Evolutionary conservation across 2,797 vertebrate species (phyloP).

Genomic region (Margarornis squamiger): DNA sequence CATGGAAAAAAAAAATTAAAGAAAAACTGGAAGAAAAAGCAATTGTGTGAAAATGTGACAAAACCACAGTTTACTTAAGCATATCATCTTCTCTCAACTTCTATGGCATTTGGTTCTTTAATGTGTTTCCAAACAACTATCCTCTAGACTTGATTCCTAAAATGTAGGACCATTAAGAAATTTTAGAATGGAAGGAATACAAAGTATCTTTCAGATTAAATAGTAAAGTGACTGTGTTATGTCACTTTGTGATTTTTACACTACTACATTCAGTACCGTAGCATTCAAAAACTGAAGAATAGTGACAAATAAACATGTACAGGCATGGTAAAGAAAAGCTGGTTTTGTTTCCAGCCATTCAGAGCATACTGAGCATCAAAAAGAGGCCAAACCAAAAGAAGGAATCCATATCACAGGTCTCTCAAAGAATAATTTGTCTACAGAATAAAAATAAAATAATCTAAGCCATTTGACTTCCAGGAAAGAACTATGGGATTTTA

Average conservation of each 20-base stretch:
- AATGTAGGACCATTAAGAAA: background rate
- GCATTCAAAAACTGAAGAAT: background rate
- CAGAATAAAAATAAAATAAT: background rate
- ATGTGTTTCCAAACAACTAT: background rate
- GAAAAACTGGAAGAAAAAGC: background rate
- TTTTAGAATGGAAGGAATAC: background rate
- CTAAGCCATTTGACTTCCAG: background rate
- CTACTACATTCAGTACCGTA: background rate
- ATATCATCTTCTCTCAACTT: background rate
- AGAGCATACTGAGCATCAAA: background rate
- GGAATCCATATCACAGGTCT: background rate
- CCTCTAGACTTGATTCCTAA: background rate
- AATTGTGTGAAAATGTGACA: background rate
- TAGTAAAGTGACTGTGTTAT: background rate
- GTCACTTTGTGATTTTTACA: background rate
- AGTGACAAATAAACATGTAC: background rate
- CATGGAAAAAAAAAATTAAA: background rate
- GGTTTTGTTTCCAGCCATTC: background rate
- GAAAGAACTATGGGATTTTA: accelerated
- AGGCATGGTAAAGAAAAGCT: background rate
- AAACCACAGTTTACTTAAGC: background rate
- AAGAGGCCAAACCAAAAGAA: background rate
- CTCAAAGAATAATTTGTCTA: background rate
- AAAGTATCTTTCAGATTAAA: background rate
- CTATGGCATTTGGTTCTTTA: background rate